phyloP scores from a whole-genome alignment of 2,888 invertebrate genomes.

The Coremacera marginata region DNA sequence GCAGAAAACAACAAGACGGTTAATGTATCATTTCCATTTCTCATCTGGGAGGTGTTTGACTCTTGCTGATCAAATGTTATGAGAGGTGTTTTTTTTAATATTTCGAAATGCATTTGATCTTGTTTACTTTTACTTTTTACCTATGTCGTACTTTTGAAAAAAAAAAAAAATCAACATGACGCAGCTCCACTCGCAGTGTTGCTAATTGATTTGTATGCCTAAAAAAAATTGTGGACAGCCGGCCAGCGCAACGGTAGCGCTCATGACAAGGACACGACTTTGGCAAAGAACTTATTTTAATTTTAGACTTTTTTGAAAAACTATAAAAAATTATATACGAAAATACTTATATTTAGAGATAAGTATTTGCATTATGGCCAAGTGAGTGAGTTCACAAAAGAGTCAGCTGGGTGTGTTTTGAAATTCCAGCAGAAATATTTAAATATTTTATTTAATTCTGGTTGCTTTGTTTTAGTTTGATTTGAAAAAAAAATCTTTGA shows the following conservation, averaged over 20 bases:
- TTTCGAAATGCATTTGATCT: not conserved
- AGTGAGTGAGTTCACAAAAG: too few relatives aligned
- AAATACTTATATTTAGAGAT: not conserved
- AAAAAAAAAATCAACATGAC: not conserved
- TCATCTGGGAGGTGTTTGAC: not conserved
- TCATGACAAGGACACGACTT: constrained; percentile 58
- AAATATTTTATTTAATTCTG: too few relatives aligned
- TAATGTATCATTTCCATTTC: not conserved
- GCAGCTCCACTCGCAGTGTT: constrained; percentile 4
- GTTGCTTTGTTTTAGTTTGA: too few relatives aligned
- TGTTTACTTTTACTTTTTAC: not conserved
- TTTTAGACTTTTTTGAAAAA: not conserved
- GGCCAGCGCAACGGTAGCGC: constrained; percentile 47
- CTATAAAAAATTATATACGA: not conserved
- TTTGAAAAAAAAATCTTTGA: too few relatives aligned
- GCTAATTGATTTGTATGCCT: constrained; percentile 48
- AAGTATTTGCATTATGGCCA: not conserved
- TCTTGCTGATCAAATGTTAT: not conserved
- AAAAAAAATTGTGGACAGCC: constrained; percentile 38
- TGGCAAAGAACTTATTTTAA: constrained; percentile 59
- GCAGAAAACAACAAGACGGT: not conserved
- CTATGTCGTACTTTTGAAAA: not conserved
- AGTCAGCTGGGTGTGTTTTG: not conserved
- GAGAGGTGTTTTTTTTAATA: not conserved
- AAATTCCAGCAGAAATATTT: not conserved